Evolutionary conservation across 2,113 vertebrate species (phyloP).

Genomic region (Cnemophilus loriae): DNA sequence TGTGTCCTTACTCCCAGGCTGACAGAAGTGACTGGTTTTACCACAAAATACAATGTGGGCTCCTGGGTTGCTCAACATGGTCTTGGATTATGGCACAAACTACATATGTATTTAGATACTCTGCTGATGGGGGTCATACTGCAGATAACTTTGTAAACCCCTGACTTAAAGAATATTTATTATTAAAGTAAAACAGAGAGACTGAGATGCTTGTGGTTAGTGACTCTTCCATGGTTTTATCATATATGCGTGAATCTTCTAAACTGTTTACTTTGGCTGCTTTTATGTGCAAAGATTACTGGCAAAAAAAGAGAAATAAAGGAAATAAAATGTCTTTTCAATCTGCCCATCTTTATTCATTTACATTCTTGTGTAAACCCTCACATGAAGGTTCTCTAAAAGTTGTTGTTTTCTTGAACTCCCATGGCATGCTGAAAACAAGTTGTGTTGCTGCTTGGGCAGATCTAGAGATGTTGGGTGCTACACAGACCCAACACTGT

Average conservation of each 20-base stretch:
- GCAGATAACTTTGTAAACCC: neutral
- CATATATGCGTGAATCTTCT: neutral
- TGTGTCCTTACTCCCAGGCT: neutral
- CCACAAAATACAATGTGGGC: rapidly evolving
- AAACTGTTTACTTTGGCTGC: neutral
- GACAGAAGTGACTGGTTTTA: neutral
- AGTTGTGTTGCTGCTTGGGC: neutral
- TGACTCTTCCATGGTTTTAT: neutral
- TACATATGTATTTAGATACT: neutral
- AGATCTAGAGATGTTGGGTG: neutral
- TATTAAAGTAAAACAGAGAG: neutral
- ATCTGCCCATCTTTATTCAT: neutral
- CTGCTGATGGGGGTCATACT: neutral
- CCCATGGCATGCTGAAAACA: neutral
- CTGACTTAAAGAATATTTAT: neutral
- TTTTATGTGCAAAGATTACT: neutral
- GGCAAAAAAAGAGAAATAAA: neutral
- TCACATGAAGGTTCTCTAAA: neutral
- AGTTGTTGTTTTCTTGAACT: neutral
- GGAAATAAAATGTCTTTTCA: neutral
- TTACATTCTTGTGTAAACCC: neutral
- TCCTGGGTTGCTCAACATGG: neutral
- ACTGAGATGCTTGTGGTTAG: neutral
- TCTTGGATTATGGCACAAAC: neutral
- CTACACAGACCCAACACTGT: neutral